phyloP scores from a whole-genome alignment of 2,888 invertebrate species.

The Bedellia somnulentella region DNA sequence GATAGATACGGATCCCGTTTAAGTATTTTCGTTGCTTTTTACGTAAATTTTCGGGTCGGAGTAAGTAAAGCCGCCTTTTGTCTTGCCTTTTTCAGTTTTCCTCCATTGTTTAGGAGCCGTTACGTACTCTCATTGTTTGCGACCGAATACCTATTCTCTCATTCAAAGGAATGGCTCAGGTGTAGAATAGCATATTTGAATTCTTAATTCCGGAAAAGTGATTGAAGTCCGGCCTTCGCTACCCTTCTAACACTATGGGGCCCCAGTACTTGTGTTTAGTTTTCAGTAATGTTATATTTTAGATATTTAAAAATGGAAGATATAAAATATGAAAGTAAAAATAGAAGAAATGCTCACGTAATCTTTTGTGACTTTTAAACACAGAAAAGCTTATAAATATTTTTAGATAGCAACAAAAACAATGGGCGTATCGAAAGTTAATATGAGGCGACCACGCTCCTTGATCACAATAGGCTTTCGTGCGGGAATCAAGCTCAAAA shows the following conservation, averaged over 20 bases:
- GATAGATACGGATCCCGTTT: slow-evolving; percentile 59
- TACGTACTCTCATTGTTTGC: slow-evolving; percentile 1
- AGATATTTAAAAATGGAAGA: too few relatives aligned
- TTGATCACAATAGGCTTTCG: slow-evolving; percentile 7
- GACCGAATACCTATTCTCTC: slow-evolving; percentile 5
- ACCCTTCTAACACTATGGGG: too few relatives aligned
- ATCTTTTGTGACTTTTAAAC: slow-evolving; percentile 5
- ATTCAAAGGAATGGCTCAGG: slow-evolving; percentile 25
- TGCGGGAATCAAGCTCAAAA: slow-evolving; percentile 3
- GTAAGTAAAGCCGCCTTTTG: slow-evolving; percentile 27
- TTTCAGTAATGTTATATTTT: too few relatives aligned
- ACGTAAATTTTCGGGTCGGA: slow-evolving; percentile 44
- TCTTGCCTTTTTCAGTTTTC: slow-evolving; percentile 28
- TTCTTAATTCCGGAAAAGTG: background rate
- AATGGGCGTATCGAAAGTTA: slow-evolving; percentile 4
- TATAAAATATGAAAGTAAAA: too few relatives aligned
- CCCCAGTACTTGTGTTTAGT: slow-evolving; percentile 41
- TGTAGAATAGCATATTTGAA: slow-evolving; percentile 12
- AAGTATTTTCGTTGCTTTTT: slow-evolving; percentile 59
- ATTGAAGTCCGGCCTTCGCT: too few relatives aligned
- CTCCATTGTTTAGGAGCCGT: slow-evolving; percentile 34
- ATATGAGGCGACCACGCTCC: slow-evolving; percentile 3
- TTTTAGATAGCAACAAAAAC: slow-evolving; percentile 5
- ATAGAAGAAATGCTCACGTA: too few relatives aligned
- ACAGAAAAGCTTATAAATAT: background rate